phyloP scores from a whole-genome alignment of 1,140 invertebrate species.

The Lepidurus apus region DNA sequence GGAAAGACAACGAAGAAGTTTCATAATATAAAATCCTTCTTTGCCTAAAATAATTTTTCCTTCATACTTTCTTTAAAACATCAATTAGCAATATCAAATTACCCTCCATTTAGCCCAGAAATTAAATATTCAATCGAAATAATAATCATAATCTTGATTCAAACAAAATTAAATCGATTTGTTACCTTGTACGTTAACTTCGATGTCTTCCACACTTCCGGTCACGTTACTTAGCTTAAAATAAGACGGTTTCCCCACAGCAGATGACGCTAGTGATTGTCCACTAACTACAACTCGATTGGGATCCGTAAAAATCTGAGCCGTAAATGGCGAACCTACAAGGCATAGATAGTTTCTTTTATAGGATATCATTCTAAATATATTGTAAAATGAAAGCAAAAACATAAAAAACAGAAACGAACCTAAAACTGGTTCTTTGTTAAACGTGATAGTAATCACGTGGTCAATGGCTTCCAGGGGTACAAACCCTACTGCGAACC shows the following conservation, averaged over 20 bases:
- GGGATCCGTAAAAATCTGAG: conserved; percentile 62
- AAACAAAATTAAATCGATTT: conserved; percentile 14
- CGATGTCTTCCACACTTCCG: conserved; percentile 80
- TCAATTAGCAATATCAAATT: too few relatives aligned
- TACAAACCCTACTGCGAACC: conserved; percentile 92
- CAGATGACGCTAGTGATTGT: conserved; percentile 59
- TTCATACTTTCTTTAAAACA: too few relatives aligned
- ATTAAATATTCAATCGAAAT: conserved; percentile 2
- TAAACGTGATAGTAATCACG: conserved; percentile 93
- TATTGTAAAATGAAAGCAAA: not conserved
- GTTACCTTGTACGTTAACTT: conserved; percentile 91
- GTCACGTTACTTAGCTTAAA: conserved; percentile 68
- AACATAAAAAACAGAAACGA: conserved; percentile 37
- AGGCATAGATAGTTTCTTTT: conserved; percentile 26
- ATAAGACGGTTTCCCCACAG: conserved; percentile 64
- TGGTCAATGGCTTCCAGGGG: conserved; percentile 90
- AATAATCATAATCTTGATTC: conserved; percentile 31
- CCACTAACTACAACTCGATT: conserved; percentile 65
- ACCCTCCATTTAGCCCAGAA: too few relatives aligned
- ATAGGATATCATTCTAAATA: not conserved
- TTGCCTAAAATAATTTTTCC: not conserved
- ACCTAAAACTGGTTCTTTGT: conserved; percentile 71
- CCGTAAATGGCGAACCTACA: conserved; percentile 70
- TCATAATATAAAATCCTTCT: not conserved
- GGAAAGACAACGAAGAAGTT: conserved; percentile 5